A percentile compares a stretch with the other conserved stretches of the same genome.
Evolutionary conservation across 2,113 vertebrate species (phyloP).

Genomic region (Nerophis lumbriciformis): DNA sequence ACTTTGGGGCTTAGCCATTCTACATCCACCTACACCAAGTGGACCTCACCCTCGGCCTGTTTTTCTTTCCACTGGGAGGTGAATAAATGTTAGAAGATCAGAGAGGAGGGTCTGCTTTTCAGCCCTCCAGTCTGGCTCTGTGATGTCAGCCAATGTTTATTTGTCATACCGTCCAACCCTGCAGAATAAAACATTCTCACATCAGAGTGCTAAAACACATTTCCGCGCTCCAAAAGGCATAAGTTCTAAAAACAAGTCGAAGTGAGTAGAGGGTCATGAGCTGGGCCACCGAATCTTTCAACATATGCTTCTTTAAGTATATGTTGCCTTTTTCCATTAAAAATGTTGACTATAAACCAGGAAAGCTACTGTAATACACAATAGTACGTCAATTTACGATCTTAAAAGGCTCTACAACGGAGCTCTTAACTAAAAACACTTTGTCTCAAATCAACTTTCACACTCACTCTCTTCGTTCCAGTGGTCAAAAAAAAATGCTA

Average conservation of each 20-base stretch:
- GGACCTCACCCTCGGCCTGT: conserved; percentile 49
- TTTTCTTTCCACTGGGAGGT: conserved; percentile 62
- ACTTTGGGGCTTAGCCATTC: conserved; percentile 14
- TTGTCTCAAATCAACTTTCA: no score
- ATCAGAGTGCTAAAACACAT: conserved; percentile 25
- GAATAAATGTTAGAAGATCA: conserved; percentile 41
- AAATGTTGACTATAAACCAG: no score
- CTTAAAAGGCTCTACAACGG: no score
- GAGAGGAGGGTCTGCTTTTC: conserved; percentile 31
- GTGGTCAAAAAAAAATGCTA: no score
- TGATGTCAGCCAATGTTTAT: conserved; percentile 58
- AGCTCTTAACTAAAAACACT: no score
- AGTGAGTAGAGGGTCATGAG: conserved; percentile 30
- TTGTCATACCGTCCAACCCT: conserved; percentile 47
- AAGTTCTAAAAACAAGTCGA: conserved; percentile 48
- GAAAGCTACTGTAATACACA: no score
- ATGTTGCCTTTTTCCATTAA: no score
- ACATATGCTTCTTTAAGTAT: conserved; percentile 16
- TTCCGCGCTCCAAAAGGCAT: conserved; percentile 34
- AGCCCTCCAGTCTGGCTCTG: conserved; percentile 38
- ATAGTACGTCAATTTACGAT: no score
- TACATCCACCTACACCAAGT: conserved; percentile 48
- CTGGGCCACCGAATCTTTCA: conserved; percentile 3
- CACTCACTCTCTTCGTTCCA: no score
- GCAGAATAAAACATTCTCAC: conserved; percentile 40